Evolutionary conservation across 1,140 invertebrate species (phyloP).

Genomic region (Brachionus asplanchnoidis): DNA sequence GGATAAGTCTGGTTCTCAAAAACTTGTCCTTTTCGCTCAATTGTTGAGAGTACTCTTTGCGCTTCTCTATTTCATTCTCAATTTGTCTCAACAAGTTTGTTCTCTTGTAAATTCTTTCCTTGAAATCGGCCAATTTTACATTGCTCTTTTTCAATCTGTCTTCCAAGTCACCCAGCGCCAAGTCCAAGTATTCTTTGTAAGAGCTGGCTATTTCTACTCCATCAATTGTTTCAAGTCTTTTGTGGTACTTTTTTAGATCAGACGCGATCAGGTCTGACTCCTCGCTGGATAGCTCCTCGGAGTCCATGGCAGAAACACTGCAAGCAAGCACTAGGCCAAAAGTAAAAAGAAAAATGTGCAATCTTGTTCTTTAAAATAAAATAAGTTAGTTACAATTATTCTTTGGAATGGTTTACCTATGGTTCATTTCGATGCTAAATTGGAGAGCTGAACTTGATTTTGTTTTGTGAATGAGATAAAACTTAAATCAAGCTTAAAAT

Average conservation of each 20-base stretch:
- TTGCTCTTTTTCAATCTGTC: conserved; percentile 34
- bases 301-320: not conserved
- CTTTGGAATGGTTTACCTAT: not conserved
- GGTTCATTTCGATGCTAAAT: not conserved
- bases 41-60: conserved; percentile 10
- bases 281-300: not conserved
- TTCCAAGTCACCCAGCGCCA: conserved; percentile 16
- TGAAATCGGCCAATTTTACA: conserved; percentile 18
- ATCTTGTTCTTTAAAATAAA: not conserved
- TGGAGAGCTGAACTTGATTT: not conserved
- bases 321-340: not conserved
- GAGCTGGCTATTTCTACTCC: conserved; percentile 37
- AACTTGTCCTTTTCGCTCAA: conserved; percentile 34
- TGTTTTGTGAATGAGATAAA: not conserved
- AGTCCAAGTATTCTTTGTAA: conserved; percentile 31
- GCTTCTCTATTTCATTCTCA: conserved; percentile 23
- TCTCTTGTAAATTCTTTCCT: not conserved
- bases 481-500: not conserved
- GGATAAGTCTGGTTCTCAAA: conserved; percentile 15
- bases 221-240: conserved; percentile 36
- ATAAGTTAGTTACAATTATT: not conserved
- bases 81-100: conserved; percentile 15
- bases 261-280: not conserved
- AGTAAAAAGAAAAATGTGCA: not conserved
- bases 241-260: conserved; percentile 9